phyloP scores from a whole-genome alignment of 2,797 vertebrate genomes.

The Eurystomus glaucurus region DNA sequence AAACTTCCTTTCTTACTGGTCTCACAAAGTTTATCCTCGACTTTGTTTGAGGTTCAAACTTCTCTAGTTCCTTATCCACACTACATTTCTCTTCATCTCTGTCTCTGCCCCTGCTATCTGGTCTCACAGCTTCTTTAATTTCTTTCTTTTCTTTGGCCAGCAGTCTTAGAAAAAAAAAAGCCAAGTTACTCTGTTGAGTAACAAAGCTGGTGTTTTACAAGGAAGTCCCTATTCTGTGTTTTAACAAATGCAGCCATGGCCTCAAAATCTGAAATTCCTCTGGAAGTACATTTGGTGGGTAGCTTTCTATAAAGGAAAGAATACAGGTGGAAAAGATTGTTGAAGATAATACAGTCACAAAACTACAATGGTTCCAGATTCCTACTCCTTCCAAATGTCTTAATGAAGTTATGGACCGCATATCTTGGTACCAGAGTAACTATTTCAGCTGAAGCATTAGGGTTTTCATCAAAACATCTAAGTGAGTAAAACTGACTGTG shows the following conservation, averaged over 20 bases:
- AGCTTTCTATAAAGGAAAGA: neutral
- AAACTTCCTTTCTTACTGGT: slow-evolving; percentile 65
- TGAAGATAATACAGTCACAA: neutral
- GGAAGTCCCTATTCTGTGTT: neutral
- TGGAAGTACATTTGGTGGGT: neutral
- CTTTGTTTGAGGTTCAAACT: slow-evolving; percentile 32
- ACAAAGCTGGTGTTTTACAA: neutral
- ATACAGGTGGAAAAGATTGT: neutral
- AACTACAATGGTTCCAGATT: neutral
- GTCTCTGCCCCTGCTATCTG: neutral
- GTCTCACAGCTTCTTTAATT: neutral
- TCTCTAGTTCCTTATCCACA: slow-evolving; percentile 3
- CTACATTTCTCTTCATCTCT: neutral
- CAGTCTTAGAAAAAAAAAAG: neutral
- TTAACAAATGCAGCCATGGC: neutral
- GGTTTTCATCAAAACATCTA: neutral
- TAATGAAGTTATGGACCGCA: neutral
- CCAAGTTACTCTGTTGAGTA: neutral
- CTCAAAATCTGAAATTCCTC: neutral
- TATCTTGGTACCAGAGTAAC: neutral
- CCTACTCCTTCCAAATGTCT: neutral
- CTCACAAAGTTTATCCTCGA: neutral
- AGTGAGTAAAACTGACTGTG: neutral
- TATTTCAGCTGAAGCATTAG: neutral
- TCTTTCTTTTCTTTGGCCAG: neutral